Evolutionary conservation across 2,113 vertebrate genomes (phyloP), one percentile per base, ranked within the genome.

Genomic region (Antigone vipio): DNA sequence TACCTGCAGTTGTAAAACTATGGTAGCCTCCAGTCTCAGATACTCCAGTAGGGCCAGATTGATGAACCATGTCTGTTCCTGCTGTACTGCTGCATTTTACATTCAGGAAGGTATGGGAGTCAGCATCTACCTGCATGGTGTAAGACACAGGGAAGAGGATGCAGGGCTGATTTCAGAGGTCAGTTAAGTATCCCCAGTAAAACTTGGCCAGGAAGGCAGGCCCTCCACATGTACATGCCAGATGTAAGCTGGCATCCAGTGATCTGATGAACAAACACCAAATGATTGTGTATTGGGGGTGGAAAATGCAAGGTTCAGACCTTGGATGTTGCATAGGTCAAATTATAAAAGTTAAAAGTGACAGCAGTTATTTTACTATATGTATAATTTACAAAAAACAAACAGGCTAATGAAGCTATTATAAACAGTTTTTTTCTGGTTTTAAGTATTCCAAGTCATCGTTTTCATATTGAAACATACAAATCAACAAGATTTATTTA

Each of bases 11-110:
- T 10, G 11, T 50, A 32, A 15, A 72, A n/a, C n/a, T 64, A n/a
- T 21, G 0, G 0, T 49, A 9, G 22, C 47, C 29, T 47, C 22
- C 2, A 3, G 17, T 6, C 29, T 56, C 1, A 0, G 49, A 11
- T 88, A 44, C 7, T 56, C 35, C 7, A 1, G 38, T 20, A 12
- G 29, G 22, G 14, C 15, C 7, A 5, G 19, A 32, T 2, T 71
- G 47, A 35, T 5, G 10, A 62, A 16, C 32, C 34, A 1, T 15
- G 27, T 52, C 74, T 27, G 0, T 45, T 62, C 26, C 21, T 67
- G 56, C 66, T 58, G 3, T 49, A 4, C 23, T 74, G 66, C 62
- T 83, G 53, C 22, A 11, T 60, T 89, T 75, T 5, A 22, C 13
- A 42, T 50, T 83, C 1, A 4, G n/a, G 42, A 40, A 59, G 56